phyloP scores from a whole-genome alignment of 2,797 vertebrate genomes.

The Sebastes cheni region DNA sequence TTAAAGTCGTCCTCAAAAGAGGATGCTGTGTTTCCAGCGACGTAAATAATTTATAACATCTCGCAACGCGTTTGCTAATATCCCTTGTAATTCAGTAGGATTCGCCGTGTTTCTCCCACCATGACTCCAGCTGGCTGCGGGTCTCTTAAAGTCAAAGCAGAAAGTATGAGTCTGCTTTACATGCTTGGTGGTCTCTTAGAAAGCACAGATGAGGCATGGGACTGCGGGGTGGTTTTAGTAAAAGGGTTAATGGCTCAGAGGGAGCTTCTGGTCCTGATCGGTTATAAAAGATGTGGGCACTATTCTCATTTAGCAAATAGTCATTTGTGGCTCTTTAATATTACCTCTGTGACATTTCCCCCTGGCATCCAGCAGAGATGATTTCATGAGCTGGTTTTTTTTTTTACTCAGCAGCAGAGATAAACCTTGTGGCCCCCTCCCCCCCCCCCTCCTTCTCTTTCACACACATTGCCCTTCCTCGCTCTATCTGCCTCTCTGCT shows the following conservation, averaged over 20 bases:
- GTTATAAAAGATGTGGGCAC: constrained; percentile 40
- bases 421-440: constrained; percentile 26
- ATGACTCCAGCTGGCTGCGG: constrained; percentile 4
- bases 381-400: constrained; percentile 50
- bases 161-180: constrained; percentile 25
- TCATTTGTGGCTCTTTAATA: constrained; percentile 59
- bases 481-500: constrained; percentile 52
- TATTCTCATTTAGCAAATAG: constrained; percentile 56
- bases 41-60: constrained; percentile 65
- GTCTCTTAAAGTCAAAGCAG: constrained; percentile 25
- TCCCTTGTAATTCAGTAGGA: constrained; percentile 31
- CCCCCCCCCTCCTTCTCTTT: constrained; percentile 16
- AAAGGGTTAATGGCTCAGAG: constrained; percentile 49
- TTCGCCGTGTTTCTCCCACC: constrained; percentile 8
- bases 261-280: constrained; percentile 29
- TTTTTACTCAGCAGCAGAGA: constrained; percentile 35
- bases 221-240: constrained; percentile 19
- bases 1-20: constrained; percentile 61
- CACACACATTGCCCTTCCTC: constrained; percentile 46
- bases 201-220: neutral
- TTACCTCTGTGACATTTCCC: constrained; percentile 56
- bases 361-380: constrained; percentile 47
- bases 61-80: constrained; percentile 53
- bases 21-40: constrained; percentile 43
- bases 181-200: constrained; percentile 14